Percentiles rank a stretch among this genome's conserved stretches.
Evolutionary conservation across 2,797 vertebrate genomes (phyloP).

Genomic region (Aulostomus chinensis): DNA sequence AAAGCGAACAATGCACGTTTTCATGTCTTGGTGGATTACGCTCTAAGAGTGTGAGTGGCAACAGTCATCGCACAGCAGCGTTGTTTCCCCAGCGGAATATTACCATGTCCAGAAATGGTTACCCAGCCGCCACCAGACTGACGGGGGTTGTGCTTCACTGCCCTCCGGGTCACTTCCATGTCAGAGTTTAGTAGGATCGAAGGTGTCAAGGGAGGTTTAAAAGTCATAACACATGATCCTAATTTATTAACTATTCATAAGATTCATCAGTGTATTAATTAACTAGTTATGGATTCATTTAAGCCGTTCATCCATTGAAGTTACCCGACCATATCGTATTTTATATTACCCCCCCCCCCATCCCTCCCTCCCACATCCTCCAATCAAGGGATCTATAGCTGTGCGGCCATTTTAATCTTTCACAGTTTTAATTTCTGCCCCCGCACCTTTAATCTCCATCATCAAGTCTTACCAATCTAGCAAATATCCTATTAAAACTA

Average conservation of each 20-base stretch:
- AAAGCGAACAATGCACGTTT: too few relatives aligned
- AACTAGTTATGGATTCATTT: slow-evolving; percentile 40
- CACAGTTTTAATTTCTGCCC: slow-evolving; percentile 7
- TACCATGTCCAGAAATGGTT: too few relatives aligned
- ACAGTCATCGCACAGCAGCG: too few relatives aligned
- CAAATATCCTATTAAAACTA: slow-evolving; percentile 43
- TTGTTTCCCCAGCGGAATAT: too few relatives aligned
- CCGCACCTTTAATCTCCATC: slow-evolving; percentile 28
- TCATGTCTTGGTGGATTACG: too few relatives aligned
- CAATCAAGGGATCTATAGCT: slow-evolving; percentile 17
- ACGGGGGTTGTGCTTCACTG: slow-evolving; percentile 1
- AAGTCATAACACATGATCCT: slow-evolving; percentile 32
- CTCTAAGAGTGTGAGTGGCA: too few relatives aligned
- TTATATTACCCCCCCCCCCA: background rate
- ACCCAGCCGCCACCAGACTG: too few relatives aligned
- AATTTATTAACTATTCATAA: slow-evolving; percentile 32
- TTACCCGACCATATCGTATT: slow-evolving; percentile 34
- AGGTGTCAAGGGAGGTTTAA: slow-evolving; percentile 23
- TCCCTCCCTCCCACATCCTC: slow-evolving; percentile 8
- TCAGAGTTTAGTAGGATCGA: slow-evolving; percentile 2
- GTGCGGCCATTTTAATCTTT: slow-evolving; percentile 24
- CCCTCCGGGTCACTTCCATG: slow-evolving; percentile 8
- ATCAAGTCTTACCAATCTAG: slow-evolving; percentile 30
- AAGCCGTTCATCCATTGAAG: slow-evolving; percentile 39
- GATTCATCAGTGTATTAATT: slow-evolving; percentile 55